Base-by-base conservation (phyloP, 1,140 invertebrate species). In the Aphidius ervi region DNA sequence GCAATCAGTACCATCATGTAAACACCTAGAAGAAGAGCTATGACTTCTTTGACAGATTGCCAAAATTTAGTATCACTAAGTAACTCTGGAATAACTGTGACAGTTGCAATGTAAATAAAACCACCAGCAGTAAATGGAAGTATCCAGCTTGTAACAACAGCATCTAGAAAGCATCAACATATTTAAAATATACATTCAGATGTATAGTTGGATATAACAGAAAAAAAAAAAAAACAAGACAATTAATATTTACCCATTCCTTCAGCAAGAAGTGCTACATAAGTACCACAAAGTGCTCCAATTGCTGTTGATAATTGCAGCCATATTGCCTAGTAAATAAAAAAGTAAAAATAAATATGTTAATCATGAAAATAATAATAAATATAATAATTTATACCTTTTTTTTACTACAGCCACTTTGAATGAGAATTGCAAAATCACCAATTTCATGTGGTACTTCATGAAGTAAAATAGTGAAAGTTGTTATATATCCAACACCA, bases 381-480 rank as follows among this genome's bases (percentile, higher is more conserved):
- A 62, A 61, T 43, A 47, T 56, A 20, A 56, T 40, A 55, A 49
- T 39, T 8, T 61, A 65, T 76, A 90, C 89, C 82, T 95, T 95
- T 79, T 79, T 88, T 68, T 92, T 88, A 46, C 87, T 90, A 70
- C 92, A 95, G 39, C 95, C 95, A 65, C 93, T 95, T 78, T 97
- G 93, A 56, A 98, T 86, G 23, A 99, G 83, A 78, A 98, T 97
- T 42, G 96, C 95, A 85, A 97, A 99, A 81, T 99, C 96, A 55
- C 96, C 96, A 74, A 99, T 97, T 83, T 99, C 96, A 82, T 98
- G 96, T 54, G 96, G 96, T 63, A 99, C 88, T 85, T 98, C 96
- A 79, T 98, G 96, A 43, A 99, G 80, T 39, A 99, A 82, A 72
- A 99, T 97, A 2, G 94, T 97, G 37, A 95, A 79, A 20, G 95